Base-by-base conservation (phyloP, 2,888 invertebrate species). In the Smittia aterrima region DNA sequence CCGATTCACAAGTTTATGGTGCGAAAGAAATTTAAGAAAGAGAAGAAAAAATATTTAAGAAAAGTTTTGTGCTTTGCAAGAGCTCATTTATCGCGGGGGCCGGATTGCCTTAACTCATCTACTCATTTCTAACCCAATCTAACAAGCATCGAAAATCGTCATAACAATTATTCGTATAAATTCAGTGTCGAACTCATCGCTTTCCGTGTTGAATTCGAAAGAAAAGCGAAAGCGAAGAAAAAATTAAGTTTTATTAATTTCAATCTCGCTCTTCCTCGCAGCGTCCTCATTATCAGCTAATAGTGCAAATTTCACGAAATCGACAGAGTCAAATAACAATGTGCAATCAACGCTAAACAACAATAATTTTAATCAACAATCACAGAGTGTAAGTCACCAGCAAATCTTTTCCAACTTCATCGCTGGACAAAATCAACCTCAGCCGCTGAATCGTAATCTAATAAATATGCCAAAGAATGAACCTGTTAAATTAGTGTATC, bases 401-500 rank as follows among this genome's bases (percentile, higher is more conserved):
- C 54, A 75, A 53, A 54, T 54, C 6, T 70, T 70, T 27, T 22
- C 53, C 9, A 66, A 64, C 32, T 74, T 74, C 22, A 20, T 74
- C 20, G 41, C 47, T 53, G 66, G 54, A 20, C 66, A 66, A 24
- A 40, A 54, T 24, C 66, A 67, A 22, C 16, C 13, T 4, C 16
- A 68, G 4, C 78, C 77, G 74, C 75, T 77, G 75, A 78, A 76
- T 76, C 73, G 77, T 74, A 76, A 77, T 67, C 40, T 32, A 16
- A 25, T 76, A 77, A 80, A 79, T 77, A 78, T 84, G 79, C 81
- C 83, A 77, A 85, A 85, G 80, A 80, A 84, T 79, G 87, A 87
- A 78, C 81, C 84, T 76, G 81, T 87, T 77, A 87, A 87, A 82
- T 82, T 87, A 80, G 84, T 86, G 77, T 86, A 85, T 79, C 84